Conservation (phyloP, 2,888 invertebrate species). For the Tubiluchus corallicola region DNA sequence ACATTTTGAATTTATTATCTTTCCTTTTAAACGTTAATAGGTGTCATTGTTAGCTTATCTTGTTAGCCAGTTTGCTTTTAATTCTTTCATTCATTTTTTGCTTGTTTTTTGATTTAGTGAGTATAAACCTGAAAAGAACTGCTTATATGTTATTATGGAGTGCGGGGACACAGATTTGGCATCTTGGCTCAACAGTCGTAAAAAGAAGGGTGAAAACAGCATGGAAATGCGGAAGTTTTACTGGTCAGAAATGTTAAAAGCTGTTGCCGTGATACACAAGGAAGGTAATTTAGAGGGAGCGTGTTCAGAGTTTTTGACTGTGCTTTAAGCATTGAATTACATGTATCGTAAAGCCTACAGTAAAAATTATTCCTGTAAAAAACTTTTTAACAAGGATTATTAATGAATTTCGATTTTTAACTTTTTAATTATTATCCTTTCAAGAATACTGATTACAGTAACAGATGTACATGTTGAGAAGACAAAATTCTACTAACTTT, state of each 20-base stretch:
- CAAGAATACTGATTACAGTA: too few species aligned
- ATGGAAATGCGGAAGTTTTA: constrained; percentile 62
- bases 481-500: too few species aligned
- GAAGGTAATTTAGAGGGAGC: constrained; percentile 40
- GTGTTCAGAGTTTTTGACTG: too few species aligned
- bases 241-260: constrained; percentile 81
- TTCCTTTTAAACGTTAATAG: background rate
- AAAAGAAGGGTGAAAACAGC: constrained; percentile 35
- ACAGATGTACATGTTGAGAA: too few species aligned
- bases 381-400: too few species aligned
- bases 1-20: background rate
- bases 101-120: constrained; percentile 42
- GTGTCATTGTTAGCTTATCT: background rate
- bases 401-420: too few species aligned
- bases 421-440: too few species aligned
- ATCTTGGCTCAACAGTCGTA: constrained; percentile 38
- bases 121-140: constrained; percentile 40
- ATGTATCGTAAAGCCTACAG: too few species aligned
- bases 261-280: constrained; percentile 74
- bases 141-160: constrained; percentile 71
- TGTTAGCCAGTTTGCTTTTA: background rate
- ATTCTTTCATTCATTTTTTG: background rate
- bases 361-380: too few species aligned
- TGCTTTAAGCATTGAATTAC: too few species aligned
- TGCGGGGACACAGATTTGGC: constrained; percentile 76